Evolutionary conservation across 2,797 vertebrate species (phyloP).

Genomic region (Squalus acanthias): DNA sequence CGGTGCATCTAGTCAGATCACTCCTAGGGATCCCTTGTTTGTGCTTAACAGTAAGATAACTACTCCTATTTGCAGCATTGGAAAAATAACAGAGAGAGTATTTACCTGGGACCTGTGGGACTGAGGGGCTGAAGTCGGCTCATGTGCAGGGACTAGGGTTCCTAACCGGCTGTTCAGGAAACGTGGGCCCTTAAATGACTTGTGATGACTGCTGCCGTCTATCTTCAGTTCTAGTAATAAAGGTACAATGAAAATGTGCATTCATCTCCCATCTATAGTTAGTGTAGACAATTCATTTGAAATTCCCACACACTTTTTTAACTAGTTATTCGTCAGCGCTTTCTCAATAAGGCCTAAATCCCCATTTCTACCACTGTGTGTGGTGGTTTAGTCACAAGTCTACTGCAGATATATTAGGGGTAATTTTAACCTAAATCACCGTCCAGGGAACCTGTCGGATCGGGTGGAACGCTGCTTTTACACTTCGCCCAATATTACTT

Average conservation of each 20-base stretch:
- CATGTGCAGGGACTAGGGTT: slow-evolving; percentile 41
- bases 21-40: neutral
- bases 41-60: neutral
- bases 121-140: slow-evolving; percentile 40
- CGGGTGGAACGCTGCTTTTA: neutral
- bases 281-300: neutral
- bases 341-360: neutral
- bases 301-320: neutral
- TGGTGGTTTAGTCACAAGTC: neutral
- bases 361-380: neutral
- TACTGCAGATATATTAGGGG: neutral
- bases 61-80: neutral
- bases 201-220: slow-evolving; percentile 46
- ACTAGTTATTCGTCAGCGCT: neutral
- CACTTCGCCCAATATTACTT: neutral
- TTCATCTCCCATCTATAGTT: neutral
- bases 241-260: slow-evolving; percentile 33
- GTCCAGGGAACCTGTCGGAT: neutral
- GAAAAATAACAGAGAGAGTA: neutral
- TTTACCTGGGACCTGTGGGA: slow-evolving; percentile 52
- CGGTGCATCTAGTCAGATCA: neutral
- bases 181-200: slow-evolving; percentile 51
- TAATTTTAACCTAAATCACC: neutral
- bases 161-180: slow-evolving; percentile 51
- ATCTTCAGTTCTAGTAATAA: slow-evolving; percentile 50